Evolutionary conservation across 2,113 vertebrate genomes (phyloP).

Genomic region (Rhea americana): DNA sequence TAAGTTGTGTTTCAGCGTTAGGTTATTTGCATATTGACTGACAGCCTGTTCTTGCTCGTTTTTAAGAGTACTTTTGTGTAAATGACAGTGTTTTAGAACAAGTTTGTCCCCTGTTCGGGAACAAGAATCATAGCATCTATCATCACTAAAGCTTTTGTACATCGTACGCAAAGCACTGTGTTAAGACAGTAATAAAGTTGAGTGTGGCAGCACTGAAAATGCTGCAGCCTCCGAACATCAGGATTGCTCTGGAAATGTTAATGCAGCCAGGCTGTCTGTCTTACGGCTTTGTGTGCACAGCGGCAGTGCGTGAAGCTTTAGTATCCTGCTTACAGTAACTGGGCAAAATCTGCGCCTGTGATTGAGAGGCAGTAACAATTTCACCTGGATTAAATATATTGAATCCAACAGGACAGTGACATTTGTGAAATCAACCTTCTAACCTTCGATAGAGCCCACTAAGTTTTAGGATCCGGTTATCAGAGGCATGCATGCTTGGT

Average conservation of each 20-base stretch:
- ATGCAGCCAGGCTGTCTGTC: background rate
- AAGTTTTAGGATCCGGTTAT: background rate
- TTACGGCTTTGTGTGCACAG: accelerated
- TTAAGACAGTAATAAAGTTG: background rate
- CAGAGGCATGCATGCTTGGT: background rate
- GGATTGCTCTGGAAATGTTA: conserved; percentile 18
- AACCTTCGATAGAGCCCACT: background rate
- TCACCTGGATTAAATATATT: background rate
- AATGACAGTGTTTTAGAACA: conserved; percentile 51
- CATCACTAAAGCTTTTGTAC: background rate
- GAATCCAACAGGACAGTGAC: background rate
- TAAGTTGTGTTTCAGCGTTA: conserved; percentile 9
- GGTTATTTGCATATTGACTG: conserved; percentile 53
- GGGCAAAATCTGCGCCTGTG: background rate
- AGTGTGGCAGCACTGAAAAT: conserved; percentile 32
- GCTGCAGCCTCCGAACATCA: background rate
- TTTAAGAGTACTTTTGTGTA: conserved; percentile 22
- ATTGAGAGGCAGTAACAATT: background rate
- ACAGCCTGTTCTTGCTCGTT: conserved; percentile 29
- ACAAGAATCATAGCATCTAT: background rate
- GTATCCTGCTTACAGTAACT: background rate
- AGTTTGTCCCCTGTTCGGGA: conserved; percentile 37
- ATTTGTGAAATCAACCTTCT: background rate
- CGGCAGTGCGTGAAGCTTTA: background rate
- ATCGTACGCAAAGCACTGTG: background rate